Base-by-base conservation (phyloP, 2,888 invertebrate species). In the Sinopyrophorus schimmeli region DNA sequence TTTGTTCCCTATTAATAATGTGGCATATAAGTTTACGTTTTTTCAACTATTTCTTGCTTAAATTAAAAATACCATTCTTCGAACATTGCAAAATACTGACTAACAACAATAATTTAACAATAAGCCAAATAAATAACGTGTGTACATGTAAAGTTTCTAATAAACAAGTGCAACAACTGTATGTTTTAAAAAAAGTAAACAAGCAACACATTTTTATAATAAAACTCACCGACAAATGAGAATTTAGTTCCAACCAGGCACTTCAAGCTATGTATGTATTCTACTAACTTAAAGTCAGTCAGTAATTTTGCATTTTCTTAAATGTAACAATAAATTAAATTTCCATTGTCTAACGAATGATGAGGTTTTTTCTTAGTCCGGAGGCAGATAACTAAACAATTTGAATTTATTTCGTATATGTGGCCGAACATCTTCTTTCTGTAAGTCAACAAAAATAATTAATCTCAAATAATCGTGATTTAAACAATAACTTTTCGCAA, bases 351-450 rank as follows among this genome's bases (percentile, higher is more conserved):
- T 35, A 47, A n/a, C n/a, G n/a, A 39, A 15, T 14, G 7, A n/a
- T 3, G 24, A 15, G n/a, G 27, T 23, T 54, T 39, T 16, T 9
- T 50, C n/a, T 80, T 87, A 89, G 73, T 89, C 90, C 2, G 92
- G 90, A 27, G 92, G 92, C 62, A 94, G 76, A 70, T 91, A 89
- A 67, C 89, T 91, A 76, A 92, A 92, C 5, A 95, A 80, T 67
- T 91, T 87, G 77, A 89, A 96, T 68, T 89, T 89, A 64, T 93
- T 90, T 48, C 92, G 80, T 61, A 96, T 92, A 73, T 89, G 88
- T 1, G 94, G 94, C 53, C 96, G 81, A 0, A 96, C 95, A 72
- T 96, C 96, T 70, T 90, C 89, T 69, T 89, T 89, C 90, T 91
- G 78, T 38, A 78, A 79, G n/a, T n/a, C n/a, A n/a, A 41, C 35